phyloP scores from a whole-genome alignment of 2,797 vertebrate species.

The Delichon dasypus region DNA sequence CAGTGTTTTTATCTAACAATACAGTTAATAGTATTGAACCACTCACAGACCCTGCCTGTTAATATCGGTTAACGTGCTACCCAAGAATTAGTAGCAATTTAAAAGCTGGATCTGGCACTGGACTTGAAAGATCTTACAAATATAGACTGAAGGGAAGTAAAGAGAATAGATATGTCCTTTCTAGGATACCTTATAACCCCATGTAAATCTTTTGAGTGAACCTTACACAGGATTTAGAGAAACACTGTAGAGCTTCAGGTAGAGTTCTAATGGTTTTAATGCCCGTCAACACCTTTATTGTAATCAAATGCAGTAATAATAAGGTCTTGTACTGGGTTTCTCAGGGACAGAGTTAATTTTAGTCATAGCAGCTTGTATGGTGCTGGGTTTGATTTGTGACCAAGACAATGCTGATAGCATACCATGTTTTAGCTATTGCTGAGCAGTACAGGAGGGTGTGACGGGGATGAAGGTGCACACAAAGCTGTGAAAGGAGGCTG shows the following conservation, averaged over 20 bases:
- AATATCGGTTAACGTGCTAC: neutral
- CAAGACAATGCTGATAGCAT: neutral
- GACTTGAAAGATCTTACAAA: neutral
- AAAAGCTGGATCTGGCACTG: neutral
- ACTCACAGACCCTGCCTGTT: neutral
- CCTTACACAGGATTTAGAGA: neutral
- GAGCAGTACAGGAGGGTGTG: fast-evolving
- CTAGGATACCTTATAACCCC: neutral
- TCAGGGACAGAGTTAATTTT: neutral
- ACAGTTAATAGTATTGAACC: neutral
- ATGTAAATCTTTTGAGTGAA: neutral
- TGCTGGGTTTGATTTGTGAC: neutral
- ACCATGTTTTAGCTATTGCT: neutral
- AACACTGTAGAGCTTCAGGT: neutral
- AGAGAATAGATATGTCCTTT: neutral
- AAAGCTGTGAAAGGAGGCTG: neutral
- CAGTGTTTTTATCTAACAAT: neutral
- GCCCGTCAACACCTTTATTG: neutral
- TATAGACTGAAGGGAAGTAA: neutral
- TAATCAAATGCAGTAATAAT: neutral
- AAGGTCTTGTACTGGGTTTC: neutral
- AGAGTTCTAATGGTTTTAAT: neutral
- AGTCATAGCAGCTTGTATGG: neutral
- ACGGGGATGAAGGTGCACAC: neutral
- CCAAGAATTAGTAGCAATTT: neutral